Conservation (phyloP, 2,888 invertebrate species). For the Icerya purchasi region DNA sequence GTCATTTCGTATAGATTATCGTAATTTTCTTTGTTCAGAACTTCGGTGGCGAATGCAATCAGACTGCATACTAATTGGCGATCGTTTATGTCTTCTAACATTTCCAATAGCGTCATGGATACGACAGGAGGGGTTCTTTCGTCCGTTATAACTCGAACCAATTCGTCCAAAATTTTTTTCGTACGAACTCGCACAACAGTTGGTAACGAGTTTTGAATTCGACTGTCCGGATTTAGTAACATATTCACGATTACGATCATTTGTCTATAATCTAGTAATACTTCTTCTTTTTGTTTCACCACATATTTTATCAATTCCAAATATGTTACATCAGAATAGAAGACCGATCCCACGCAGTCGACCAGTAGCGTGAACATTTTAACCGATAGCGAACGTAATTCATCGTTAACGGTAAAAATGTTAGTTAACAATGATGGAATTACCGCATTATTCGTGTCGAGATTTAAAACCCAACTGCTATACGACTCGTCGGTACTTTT, state of each 20-base stretch:
- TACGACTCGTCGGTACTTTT: constrained; percentile 2
- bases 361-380: constrained; percentile 29
- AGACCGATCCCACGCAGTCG: constrained; percentile 13
- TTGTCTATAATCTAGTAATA: constrained; percentile 43
- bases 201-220: constrained; percentile 4
- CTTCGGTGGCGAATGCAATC: neutral
- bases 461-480: constrained; percentile 23
- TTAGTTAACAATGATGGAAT: constrained; percentile 34
- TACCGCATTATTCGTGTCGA: constrained; percentile 27
- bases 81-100: constrained; percentile 26
- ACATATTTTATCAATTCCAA: constrained; percentile 28
- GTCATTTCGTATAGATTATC: too few species aligned
- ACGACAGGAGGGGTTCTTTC: constrained; percentile 27
- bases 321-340: constrained; percentile 1
- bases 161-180: constrained; percentile 20
- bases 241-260: constrained; percentile 24
- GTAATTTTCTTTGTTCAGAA: neutral
- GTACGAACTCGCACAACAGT: neutral
- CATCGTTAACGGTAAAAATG: constrained; percentile 31
- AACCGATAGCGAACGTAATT: constrained; percentile 34
- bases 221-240: constrained; percentile 19
- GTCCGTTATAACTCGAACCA: constrained; percentile 25
- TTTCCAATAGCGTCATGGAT: constrained; percentile 29
- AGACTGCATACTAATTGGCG: neutral
- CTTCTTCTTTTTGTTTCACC: constrained; percentile 32